Base-by-base conservation (phyloP, 2,113 vertebrate species). In the Cardinalis cardinalis region DNA sequence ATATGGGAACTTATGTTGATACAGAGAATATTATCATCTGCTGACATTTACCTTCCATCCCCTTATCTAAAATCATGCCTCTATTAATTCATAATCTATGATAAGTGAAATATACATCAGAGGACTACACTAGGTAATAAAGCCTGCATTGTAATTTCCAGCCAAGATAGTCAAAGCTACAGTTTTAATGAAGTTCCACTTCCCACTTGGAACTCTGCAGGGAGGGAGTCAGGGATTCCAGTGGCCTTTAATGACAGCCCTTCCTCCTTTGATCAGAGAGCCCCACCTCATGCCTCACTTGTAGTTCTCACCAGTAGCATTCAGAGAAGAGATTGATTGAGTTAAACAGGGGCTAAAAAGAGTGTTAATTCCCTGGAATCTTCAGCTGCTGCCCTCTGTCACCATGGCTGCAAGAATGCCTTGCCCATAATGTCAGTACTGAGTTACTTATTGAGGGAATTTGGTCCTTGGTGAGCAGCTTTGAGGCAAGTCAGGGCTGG, bases 21-120 rank as follows among this genome's bases (percentile, higher is more conserved):
- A 86, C 48, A 90, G 86, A 94, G 75, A 94, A 83, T 72, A 86
- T 95, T 92, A 96, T 95, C 66, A 92, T 95, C 95, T 84, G 63
- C 91, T 97, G 95, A 92, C 95, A 96, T 96, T 96, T 96, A 95
- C 88, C 59, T 96, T 91, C 83, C 55, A 76, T 89, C 58, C n/a
- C 59, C 83, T 83, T 91, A 75, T 68, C 82, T 84, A 43, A 90
- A 94, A 94, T 89, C 87, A 63, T 64, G 29, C 61, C 78, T 94
- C 79, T 82, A 64, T 90, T 96, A 94, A 96, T 93, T 93, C 93
- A 89, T 96, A 93, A 93, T 95, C 89, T 56, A 72, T 80, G 56
- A 52, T 92, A 87, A 81, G 89, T 96, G 83, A 94, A 95, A 96
- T 96, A 94, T 94, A 92, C 85, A 92, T 93, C 80, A 93, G 71